These are phyloP conservation scores for Leptarthrus brevirostris DNA, from an alignment of 2,888 invertebrate species.

Conservation along the genomic window DNA sequence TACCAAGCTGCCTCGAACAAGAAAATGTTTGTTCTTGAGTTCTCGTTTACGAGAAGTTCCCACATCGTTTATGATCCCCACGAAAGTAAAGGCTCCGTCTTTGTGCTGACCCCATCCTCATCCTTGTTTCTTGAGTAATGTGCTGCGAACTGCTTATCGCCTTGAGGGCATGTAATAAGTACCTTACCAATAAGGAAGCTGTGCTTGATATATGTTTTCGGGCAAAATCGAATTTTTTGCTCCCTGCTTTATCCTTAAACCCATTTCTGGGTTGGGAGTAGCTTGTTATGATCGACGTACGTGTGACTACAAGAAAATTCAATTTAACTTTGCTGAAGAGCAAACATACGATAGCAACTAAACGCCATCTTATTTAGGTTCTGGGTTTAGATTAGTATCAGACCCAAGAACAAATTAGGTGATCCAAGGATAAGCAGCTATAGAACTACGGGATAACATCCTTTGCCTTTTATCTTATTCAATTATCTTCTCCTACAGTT, in stretches of 20 bases:
- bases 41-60: not conserved
- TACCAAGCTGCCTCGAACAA: not conserved
- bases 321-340: conserved; percentile 11
- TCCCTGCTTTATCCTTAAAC: not conserved
- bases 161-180: not conserved
- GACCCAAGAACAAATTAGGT: not conserved
- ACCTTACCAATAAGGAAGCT: not conserved
- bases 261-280: not conserved
- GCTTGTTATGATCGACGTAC: conserved; percentile 6
- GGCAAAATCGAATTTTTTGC: not conserved
- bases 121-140: not conserved
- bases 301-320: conserved; percentile 12
- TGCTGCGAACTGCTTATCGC: not conserved
- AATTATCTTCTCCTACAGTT: not conserved
- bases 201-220: not conserved
- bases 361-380: not conserved
- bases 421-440: not conserved
- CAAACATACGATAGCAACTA: not conserved
- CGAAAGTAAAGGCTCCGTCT: not conserved
- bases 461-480: conserved; percentile 4
- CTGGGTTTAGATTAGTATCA: not conserved
- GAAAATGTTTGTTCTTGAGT: not conserved
- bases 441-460: not conserved
- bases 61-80: not conserved
- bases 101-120: not conserved